phyloP scores from a whole-genome alignment of 2,888 invertebrate species.

The Deilephila porcellus region DNA sequence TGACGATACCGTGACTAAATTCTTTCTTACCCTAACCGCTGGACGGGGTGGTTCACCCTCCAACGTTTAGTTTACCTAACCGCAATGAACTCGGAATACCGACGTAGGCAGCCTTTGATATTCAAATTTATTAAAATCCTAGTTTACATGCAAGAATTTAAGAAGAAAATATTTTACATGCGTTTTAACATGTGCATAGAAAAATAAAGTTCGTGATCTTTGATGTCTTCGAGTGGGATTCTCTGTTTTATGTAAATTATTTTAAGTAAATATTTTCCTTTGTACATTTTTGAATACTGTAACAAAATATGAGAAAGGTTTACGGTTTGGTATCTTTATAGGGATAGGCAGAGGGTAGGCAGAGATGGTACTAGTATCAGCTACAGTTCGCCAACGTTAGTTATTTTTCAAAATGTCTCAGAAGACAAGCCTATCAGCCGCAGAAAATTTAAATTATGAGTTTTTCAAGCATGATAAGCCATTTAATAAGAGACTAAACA shows the following conservation, averaged over 20 bases:
- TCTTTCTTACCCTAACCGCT: neutral
- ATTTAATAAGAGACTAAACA: no score
- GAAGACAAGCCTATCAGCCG: no score
- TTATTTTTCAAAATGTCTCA: no score
- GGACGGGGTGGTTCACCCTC: neutral
- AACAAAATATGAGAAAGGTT: no score
- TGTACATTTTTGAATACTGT: neutral
- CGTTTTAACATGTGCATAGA: neutral
- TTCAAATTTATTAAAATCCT: slow-evolving; percentile 26
- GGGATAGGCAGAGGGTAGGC: no score
- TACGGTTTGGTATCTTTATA: no score
- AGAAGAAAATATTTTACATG: slow-evolving; percentile 1
- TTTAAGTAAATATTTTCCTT: no score
- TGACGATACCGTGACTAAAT: neutral
- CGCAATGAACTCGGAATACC: neutral
- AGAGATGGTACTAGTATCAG: no score
- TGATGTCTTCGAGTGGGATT: neutral
- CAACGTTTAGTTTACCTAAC: neutral
- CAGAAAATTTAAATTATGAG: no score
- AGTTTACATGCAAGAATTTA: slow-evolving; percentile 18
- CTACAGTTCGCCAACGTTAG: no score
- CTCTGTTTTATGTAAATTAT: neutral
- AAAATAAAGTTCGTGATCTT: neutral
- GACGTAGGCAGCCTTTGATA: slow-evolving; percentile 1
- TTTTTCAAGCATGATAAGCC: no score